Evolutionary conservation across 2,888 invertebrate species (phyloP), one percentile per base, ranked within the genome.

Genomic region (Orthosia gracilis): DNA sequence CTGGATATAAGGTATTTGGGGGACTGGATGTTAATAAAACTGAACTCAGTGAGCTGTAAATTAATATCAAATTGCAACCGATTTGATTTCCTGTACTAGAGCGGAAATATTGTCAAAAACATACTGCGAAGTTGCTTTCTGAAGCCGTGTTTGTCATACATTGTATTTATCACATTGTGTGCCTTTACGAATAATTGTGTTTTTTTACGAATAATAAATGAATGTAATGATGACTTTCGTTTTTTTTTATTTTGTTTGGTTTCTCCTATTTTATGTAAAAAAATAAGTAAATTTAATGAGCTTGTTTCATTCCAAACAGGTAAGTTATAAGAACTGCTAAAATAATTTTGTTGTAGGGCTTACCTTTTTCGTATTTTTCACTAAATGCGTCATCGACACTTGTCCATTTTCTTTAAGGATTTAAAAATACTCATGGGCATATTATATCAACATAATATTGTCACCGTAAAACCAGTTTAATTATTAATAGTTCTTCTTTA

Each of bases 161-260:
- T 95, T 95, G 95, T 93, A 95, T 95, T 95, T 95, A 95, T 94
- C 92, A 93, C 94, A 94, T 77, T 69, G 77, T 72, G 71, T 85
- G 82, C 73, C 65, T n/a, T n/a, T n/a, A n/a, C n/a, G n/a, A n/a
- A n/a, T n/a, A n/a, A n/a, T n/a, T n/a, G n/a, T n/a, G n/a, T n/a
- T 74, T 79, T 70, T 67, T 75, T 75, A 71, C 55, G 66, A 85
- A 67, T 78, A 85, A 70, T 78, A 85, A 84, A 86, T 69, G 67
- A 74, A 45, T 76, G 54, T 69, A 69, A 55, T 63, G 59, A 71
- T 58, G 23, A 47, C 23, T 13, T 40, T 69, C 17, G 26, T 57
- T 62, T 63, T 74, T 63, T 74, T 68, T 71, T 45, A 50, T 59
- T 74, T 69, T 55, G 17, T 54, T 47, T 59, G 11, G 15, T 50